Conservation (phyloP, 2,888 invertebrate genomes). For the Trachelus troglodyta region DNA sequence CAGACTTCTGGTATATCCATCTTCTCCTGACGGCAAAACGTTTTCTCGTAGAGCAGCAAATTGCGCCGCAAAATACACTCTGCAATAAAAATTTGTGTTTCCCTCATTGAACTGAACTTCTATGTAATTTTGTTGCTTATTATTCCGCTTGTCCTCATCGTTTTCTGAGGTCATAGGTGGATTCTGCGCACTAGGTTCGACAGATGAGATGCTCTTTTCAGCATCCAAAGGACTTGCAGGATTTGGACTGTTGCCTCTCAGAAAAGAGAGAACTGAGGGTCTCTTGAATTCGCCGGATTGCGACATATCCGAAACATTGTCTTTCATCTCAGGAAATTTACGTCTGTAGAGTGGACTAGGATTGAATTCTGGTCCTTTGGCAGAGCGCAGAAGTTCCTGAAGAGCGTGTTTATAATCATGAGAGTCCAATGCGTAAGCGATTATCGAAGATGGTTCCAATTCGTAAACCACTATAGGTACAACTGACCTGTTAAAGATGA, state of each 20-base stretch:
- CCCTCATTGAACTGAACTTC: constrained; percentile 74
- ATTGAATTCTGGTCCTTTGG: constrained; percentile 60
- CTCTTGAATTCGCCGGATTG: constrained; percentile 58
- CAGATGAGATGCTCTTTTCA: constrained; percentile 43
- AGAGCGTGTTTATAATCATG: constrained; percentile 76
- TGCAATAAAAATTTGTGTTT: constrained; percentile 86
- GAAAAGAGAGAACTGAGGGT: constrained; percentile 60
- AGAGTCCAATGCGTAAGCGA: constrained; percentile 84
- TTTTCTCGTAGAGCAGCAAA: constrained; percentile 82
- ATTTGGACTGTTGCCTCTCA: constrained; percentile 59
- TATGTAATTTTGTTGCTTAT: constrained; percentile 66
- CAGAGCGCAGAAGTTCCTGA: constrained; percentile 65
- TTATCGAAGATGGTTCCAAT: constrained; percentile 84
- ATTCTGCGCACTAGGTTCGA: constrained; percentile 26
- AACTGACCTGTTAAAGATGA: constrained; percentile 46
- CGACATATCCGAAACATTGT: constrained; percentile 48
- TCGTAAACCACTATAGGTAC: constrained; percentile 83
- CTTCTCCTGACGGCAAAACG: constrained; percentile 75
- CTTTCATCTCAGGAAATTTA: constrained; percentile 65
- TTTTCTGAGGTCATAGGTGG: constrained; percentile 29
- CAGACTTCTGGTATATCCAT: constrained; percentile 86
- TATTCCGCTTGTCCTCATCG: constrained; percentile 57
- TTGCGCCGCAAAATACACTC: constrained; percentile 90
- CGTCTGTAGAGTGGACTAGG: constrained; percentile 68
- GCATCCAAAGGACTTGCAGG: constrained; percentile 55